Conservation (phyloP, 2,888 invertebrate species). For the Criorhina ranunculi region DNA sequence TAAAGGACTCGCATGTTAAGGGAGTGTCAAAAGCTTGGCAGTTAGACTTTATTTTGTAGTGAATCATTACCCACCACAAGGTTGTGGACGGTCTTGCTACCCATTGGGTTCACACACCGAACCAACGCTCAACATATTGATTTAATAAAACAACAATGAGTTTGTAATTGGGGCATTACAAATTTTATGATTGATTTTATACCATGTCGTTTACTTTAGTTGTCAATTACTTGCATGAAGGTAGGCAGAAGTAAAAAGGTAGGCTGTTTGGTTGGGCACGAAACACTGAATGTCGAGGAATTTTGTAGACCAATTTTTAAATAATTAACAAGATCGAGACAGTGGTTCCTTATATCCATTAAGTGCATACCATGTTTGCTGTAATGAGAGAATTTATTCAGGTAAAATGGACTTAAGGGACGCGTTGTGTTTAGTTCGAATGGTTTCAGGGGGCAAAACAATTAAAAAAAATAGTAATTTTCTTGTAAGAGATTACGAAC, state of each 20-base stretch:
- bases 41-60: constrained; percentile 15
- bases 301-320: constrained; percentile 15
- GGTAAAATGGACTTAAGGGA: background rate
- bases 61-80: background rate
- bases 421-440: background rate
- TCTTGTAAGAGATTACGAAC: background rate
- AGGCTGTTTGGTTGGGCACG: constrained; percentile 6
- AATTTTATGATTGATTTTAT: constrained; percentile 50
- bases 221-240: constrained; percentile 22
- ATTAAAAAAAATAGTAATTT: constrained; percentile 12
- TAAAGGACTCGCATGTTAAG: constrained; percentile 28
- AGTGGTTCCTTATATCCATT: constrained; percentile 2
- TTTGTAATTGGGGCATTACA: constrained; percentile 55
- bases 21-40: constrained; percentile 32
- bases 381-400: constrained; percentile 4
- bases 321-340: constrained; percentile 12
- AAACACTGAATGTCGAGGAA: constrained; percentile 8
- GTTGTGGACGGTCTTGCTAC: constrained; percentile 15
- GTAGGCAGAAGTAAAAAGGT: background rate
- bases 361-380: background rate
- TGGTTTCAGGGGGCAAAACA: constrained; percentile 1
- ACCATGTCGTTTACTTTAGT: constrained; percentile 20
- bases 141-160: constrained; percentile 40
- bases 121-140: constrained; percentile 34
- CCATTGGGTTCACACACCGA: constrained; percentile 20